A percentile compares a stretch with the other conserved stretches of the same genome.
Evolutionary conservation across 2,888 invertebrate species (phyloP).

Genomic region (Chesias legatella): DNA sequence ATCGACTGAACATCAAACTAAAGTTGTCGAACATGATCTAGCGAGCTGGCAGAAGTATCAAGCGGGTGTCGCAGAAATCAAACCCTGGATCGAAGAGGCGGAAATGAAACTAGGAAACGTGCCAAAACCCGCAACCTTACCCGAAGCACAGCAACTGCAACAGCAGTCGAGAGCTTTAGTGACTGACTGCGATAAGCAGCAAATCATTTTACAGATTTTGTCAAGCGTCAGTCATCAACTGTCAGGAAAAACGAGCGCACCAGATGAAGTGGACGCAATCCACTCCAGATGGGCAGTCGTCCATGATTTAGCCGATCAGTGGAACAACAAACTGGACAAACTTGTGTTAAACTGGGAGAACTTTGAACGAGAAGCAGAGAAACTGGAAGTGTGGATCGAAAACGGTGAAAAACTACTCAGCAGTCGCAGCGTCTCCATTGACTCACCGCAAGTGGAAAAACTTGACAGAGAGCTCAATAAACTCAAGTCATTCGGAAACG

Average conservation of each 20-base stretch:
- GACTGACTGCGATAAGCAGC: slow-evolving; percentile 88
- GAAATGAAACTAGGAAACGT: slow-evolving; percentile 88
- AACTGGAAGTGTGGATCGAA: slow-evolving; percentile 88
- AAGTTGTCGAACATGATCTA: slow-evolving; percentile 87
- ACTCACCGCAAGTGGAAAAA: slow-evolving; percentile 86
- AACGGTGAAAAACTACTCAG: slow-evolving; percentile 83
- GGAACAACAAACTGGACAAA: slow-evolving; percentile 88
- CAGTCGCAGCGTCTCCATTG: slow-evolving; percentile 80
- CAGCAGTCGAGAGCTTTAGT: slow-evolving; percentile 86
- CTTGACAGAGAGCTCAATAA: slow-evolving; percentile 88
- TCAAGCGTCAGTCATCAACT: slow-evolving; percentile 87
- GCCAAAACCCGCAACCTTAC: slow-evolving; percentile 87
- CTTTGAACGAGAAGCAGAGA: slow-evolving; percentile 88
- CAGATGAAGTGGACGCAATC: slow-evolving; percentile 91
- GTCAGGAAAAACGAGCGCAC: slow-evolving; percentile 86
- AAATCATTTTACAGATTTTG: slow-evolving; percentile 87
- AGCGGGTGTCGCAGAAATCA: slow-evolving; percentile 87
- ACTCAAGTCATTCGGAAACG: slow-evolving; percentile 90
- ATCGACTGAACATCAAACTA: slow-evolving; percentile 87
- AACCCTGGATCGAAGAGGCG: slow-evolving; percentile 93
- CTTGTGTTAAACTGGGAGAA: slow-evolving; percentile 89
- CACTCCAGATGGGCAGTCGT: slow-evolving; percentile 92
- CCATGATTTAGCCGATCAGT: slow-evolving; percentile 89
- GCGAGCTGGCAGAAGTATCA: slow-evolving; percentile 93
- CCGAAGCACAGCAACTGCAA: slow-evolving; percentile 90